These are phyloP conservation scores for Eupristina koningsbergeri DNA, from an alignment of 1,140 invertebrate species.

Conservation along the genomic window DNA sequence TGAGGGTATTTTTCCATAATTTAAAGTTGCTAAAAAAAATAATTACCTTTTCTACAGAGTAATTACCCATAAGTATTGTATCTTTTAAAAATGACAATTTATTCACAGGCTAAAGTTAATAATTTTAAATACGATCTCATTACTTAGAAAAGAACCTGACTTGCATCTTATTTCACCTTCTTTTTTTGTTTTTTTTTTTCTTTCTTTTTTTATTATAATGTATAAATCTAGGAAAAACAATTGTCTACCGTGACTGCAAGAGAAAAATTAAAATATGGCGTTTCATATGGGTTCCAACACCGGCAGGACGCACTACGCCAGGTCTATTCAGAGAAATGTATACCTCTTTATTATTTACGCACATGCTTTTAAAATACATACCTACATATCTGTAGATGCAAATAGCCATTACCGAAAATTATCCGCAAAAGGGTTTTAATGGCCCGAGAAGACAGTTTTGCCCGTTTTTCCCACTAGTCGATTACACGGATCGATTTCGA, in stretches of 20 bases:
- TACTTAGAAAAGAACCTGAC: constrained; percentile 10
- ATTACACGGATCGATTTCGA: constrained; percentile 44
- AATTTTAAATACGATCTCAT: background rate
- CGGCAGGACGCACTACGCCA: constrained; percentile 20
- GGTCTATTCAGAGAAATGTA: too few relatives aligned
- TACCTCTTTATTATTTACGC: background rate
- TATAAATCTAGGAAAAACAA: constrained; percentile 22
- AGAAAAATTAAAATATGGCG: constrained; percentile 20
- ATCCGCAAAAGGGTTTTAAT: background rate
- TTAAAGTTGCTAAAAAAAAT: too few relatives aligned
- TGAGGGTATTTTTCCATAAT: too few relatives aligned
- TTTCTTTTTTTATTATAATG: background rate
- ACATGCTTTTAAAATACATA: background rate
- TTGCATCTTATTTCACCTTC: constrained; percentile 8
- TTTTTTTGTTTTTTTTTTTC: too few relatives aligned
- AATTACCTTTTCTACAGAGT: background rate
- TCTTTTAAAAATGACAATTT: background rate
- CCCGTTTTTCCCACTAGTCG: constrained; percentile 44
- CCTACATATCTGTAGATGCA: too few relatives aligned
- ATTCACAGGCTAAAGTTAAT: background rate
- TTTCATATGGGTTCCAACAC: constrained; percentile 28
- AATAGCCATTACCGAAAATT: constrained; percentile 39
- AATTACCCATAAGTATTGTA: background rate
- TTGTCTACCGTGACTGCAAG: constrained; percentile 16
- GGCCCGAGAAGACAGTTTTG: background rate